Base-by-base conservation (phyloP, 2,888 invertebrate species). In the Drosophila austrosaltans region DNA sequence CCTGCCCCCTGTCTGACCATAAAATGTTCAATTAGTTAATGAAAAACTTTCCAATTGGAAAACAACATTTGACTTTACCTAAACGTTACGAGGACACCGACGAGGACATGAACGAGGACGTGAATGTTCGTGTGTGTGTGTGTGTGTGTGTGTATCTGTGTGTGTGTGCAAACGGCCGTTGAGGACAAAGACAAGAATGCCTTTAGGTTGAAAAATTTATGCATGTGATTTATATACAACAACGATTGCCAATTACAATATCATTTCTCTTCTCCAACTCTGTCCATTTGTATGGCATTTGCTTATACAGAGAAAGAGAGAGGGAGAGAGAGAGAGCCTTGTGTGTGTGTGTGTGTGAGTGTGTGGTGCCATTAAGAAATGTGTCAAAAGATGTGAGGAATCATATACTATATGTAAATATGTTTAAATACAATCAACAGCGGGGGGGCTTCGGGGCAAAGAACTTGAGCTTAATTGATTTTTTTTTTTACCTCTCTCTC, bases 1-100 rank as follows among this genome's bases (percentile, higher is more conserved):
- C n/a, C 36, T 6, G 22, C 25, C 36, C 39, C 39, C 61, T 30
- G 58, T 40, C 75, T 42, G 44, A 56, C 77, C 84, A 88, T 89
- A 89, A 86, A 87, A 89, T 87, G 89, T 90, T 91, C 91, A 90
- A 90, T 90, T 90, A 90, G 91, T 91, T 90, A 90, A 90, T 90
- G 91, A 91, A 90, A 84, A 84, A 65, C 78, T 90, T 87, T 90
- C 86, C 83, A 90, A 88, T 89, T 89, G 83, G 89, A 76, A 79
- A 72, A 77, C 88, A 89, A 89, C 89, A 79, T 87, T 77, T 86
- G 82, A 77, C 86, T 89, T 75, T 56, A 79, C 74, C 85, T 81
- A 81, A 83, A 84, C 89, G 89, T 79, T 65, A 63, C 39, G 60
- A 36, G 10, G 28, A 12, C 58, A 59, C 53, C 53, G 48, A 28